phyloP scores from a whole-genome alignment of 2,113 vertebrate species.

The Anhinga anhinga region DNA sequence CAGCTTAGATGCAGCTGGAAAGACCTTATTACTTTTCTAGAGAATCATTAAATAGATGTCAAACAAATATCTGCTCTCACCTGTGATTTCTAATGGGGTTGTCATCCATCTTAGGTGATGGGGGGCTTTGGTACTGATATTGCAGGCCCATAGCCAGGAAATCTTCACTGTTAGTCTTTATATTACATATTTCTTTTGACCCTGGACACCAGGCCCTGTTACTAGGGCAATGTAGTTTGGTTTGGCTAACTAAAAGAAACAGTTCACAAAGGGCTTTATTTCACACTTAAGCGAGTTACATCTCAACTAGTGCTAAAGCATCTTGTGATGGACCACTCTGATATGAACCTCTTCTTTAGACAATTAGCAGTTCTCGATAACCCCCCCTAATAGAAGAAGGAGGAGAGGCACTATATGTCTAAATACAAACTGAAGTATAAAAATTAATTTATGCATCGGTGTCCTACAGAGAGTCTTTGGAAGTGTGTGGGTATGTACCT shows the following conservation, averaged over 20 bases:
- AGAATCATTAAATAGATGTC: background rate
- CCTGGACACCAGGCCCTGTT: conserved; percentile 65
- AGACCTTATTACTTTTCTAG: background rate
- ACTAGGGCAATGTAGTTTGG: conserved; percentile 46
- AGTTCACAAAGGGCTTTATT: background rate
- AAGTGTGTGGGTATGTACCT: background rate
- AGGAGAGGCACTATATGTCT: background rate
- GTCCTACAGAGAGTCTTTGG: background rate
- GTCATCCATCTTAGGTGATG: conserved; percentile 72
- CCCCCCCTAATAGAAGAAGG: background rate
- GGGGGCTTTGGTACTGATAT: conserved; percentile 73
- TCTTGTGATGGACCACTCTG: background rate
- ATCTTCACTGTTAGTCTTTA: conserved; percentile 72
- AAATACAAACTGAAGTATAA: background rate
- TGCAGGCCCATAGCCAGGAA: conserved; percentile 71
- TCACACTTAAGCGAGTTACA: background rate
- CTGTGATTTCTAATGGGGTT: conserved; percentile 76
- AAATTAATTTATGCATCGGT: background rate
- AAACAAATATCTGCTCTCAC: background rate
- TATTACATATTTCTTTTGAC: conserved; percentile 48
- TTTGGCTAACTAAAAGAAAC: conserved; percentile 57
- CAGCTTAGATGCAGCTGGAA: background rate
- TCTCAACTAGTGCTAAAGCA: background rate
- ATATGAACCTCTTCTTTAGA: background rate
- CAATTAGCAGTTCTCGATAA: background rate